Base-by-base conservation (phyloP, 2,888 invertebrate genomes). In the Acrobasis suavella region DNA sequence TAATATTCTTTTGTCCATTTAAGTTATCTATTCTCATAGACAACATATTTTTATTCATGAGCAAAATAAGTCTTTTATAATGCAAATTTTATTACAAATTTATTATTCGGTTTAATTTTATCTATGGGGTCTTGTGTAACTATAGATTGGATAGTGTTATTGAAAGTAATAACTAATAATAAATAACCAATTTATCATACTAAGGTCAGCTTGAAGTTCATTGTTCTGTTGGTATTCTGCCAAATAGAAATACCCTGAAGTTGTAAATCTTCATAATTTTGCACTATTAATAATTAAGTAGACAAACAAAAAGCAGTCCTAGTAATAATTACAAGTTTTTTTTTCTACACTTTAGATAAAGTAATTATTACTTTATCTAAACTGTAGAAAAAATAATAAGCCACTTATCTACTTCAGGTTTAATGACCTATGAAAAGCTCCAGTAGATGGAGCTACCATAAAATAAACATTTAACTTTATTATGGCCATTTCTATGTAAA, bases 151-250 rank as follows among this genome's bases (percentile, higher is more conserved):
- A 42, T 39, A 14, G n/a, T 22, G 46, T 16, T 49, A 61, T 54
- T 54, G 49, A 12, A 54, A 54, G 46, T 61, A 54, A 46, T 56
- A 56, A 56, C 46, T 61, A 54, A 46, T 56, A 56, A 56, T 56
- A 56, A 56, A 22, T 42, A 46, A 56, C 46, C 14, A 39, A 64
- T 64, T 67, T 62, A 67, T 71, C 60, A 62, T 61, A 6, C 37
- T 50, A 68, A 70, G 72, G 72, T 73, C 74, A 73, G 52, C 38
- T 49, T 70, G 67, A 71, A 74, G 72, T 73, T 73, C 73, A 77
- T 71, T 75, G 66, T 71, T 70, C 66, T 72, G 66, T 80, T 81
- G 77, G 76, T 79, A 69, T 72, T 75, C 68, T 79, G 80, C 80
- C 78, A 80, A 80, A 72, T 63, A 59, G 65, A 61, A 63, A 68